Percentiles rank a stretch among this genome's conserved stretches.
Evolutionary conservation across 2,888 invertebrate species (phyloP).

Genomic region (Archips crataeganus): DNA sequence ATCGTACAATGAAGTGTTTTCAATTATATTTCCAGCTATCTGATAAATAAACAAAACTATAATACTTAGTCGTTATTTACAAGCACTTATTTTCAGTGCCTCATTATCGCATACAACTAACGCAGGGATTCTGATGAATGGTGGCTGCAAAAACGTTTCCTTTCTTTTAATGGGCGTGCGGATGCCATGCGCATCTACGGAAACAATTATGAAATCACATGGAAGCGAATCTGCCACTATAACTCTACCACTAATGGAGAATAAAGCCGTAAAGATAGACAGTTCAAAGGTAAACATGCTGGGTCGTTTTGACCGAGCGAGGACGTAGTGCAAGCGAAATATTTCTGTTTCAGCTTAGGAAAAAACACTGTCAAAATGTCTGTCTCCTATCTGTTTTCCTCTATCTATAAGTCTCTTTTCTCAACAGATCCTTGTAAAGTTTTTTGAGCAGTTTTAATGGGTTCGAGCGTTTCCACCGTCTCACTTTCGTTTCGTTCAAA

Average conservation of each 20-base stretch:
- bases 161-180: conserved; percentile 39
- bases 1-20: no score
- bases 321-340: no score
- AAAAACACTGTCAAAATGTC: no score
- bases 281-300: conserved; percentile 1
- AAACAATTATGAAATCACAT: conserved; percentile 35
- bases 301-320: not conserved
- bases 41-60: not conserved
- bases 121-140: conserved; percentile 24
- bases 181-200: conserved; percentile 22
- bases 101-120: conserved; percentile 19
- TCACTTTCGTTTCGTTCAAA: no score
- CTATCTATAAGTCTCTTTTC: no score
- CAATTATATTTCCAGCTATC: no score
- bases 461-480: no score
- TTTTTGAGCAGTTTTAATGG: no score
- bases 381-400: no score
- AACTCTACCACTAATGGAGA: conserved; percentile 18
- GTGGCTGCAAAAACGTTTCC: conserved; percentile 34
- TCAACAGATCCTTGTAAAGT: no score
- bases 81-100: conserved; percentile 22
- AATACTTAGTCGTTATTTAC: not conserved
- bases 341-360: no score
- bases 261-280: not conserved
- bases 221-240: conserved; percentile 14